Conservation (phyloP, 2,888 invertebrate genomes). For the Anaspis maculata region DNA sequence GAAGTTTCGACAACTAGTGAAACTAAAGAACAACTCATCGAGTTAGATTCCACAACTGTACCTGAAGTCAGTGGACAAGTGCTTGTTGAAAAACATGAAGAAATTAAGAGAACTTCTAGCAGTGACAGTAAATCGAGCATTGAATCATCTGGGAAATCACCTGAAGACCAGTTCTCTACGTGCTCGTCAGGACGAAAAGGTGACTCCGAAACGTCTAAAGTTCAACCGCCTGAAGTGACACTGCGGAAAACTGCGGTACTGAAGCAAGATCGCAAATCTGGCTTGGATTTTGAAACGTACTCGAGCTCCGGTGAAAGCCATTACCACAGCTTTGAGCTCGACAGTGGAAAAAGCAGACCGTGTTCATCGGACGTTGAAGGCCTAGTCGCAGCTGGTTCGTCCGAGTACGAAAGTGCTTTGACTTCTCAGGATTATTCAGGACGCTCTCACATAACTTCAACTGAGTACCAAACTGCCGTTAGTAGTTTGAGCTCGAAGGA, state of each 20-base stretch:
- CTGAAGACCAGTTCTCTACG: conserved; percentile 48
- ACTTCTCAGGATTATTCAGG: conserved; percentile 73
- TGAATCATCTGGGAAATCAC: conserved; percentile 42
- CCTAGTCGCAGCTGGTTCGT: conserved; percentile 63
- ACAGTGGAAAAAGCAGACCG: conserved; percentile 64
- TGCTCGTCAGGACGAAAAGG: conserved; percentile 37
- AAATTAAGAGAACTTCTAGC: conserved; percentile 38
- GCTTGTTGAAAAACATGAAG: conserved; percentile 24
- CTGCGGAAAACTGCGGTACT: no score
- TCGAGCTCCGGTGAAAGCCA: conserved; percentile 86
- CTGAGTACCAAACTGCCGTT: conserved; percentile 79
- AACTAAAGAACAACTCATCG: conserved; percentile 18
- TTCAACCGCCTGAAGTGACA: no score
- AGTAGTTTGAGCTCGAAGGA: conserved; percentile 83
- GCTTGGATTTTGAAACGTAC: conserved; percentile 69
- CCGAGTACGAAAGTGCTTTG: conserved; percentile 79
- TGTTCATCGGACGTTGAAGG: conserved; percentile 82
- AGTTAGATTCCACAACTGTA: conserved; percentile 17
- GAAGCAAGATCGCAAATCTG: conserved; percentile 57
- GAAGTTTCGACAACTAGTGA: conserved; percentile 27
- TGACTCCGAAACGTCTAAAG: conserved; percentile 32
- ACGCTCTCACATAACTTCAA: conserved; percentile 64
- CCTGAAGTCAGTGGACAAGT: conserved; percentile 16
- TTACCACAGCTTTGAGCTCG: conserved; percentile 80
- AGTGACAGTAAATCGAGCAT: conserved; percentile 44